Conservation (phyloP, 2,113 vertebrate species). For the Atherinomorus stipes region DNA sequence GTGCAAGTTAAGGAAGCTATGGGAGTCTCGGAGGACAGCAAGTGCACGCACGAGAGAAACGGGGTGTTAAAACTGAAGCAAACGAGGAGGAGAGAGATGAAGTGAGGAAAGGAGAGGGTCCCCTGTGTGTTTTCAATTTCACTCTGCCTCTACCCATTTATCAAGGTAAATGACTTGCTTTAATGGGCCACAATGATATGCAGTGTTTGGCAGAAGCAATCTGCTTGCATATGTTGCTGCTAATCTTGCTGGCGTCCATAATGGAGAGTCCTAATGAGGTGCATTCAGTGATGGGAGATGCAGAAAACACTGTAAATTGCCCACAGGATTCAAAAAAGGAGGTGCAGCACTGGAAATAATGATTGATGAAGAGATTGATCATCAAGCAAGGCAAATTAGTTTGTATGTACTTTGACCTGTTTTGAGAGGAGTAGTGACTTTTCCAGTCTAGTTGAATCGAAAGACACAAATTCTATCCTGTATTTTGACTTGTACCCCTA, state of each 20-base stretch:
- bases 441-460: not conserved
- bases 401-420: constrained; percentile 4
- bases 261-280: constrained; percentile 73
- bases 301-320: constrained; percentile 47
- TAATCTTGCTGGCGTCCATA: constrained; percentile 69
- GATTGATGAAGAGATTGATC: constrained; percentile 34
- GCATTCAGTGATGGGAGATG: constrained; percentile 61
- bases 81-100: constrained; percentile 35
- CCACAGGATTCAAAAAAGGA: constrained; percentile 33
- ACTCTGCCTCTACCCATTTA: constrained; percentile 67
- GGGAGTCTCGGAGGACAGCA: constrained; percentile 16
- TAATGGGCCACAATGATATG: constrained; percentile 77
- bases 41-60: constrained; percentile 22
- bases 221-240: constrained; percentile 63
- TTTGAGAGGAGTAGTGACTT: not conserved
- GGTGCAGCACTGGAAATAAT: not conserved
- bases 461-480: not conserved
- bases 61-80: constrained; percentile 43
- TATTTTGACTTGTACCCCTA: not conserved
- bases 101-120: constrained; percentile 41
- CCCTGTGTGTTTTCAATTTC: constrained; percentile 62
- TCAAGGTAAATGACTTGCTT: constrained; percentile 71
- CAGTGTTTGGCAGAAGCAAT: constrained; percentile 77
- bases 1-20: constrained; percentile 28
- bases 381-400: not conserved